Percentiles rank a stretch among this genome's conserved stretches.
Evolutionary conservation across 53 echinoderm and acorn worm species (phyloP).

Genomic region (Arbacia lixula): DNA sequence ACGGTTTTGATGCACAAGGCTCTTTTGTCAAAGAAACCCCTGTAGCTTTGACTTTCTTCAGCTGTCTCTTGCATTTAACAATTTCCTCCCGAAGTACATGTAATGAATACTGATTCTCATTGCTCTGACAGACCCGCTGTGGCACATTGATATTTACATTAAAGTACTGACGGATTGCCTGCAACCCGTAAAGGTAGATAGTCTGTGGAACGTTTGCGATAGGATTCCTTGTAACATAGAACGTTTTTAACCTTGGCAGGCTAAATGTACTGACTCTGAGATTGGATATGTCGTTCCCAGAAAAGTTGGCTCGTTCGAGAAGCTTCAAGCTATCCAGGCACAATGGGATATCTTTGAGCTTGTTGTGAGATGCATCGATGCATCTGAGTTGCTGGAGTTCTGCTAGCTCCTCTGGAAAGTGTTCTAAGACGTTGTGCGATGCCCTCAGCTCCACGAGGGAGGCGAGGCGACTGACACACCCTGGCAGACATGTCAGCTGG

Average conservation of each 20-base stretch:
- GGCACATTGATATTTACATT: conserved; percentile 47
- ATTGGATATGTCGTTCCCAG: conserved; percentile 71
- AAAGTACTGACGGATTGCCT: conserved; percentile 80
- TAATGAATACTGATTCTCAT: conserved; percentile 38
- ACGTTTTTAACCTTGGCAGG: conserved; percentile 57
- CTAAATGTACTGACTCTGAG: conserved; percentile 57
- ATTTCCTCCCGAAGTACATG: conserved; percentile 62
- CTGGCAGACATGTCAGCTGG: conserved; percentile 70
- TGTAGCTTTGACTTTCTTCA: conserved; percentile 11
- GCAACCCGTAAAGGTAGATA: conserved; percentile 87
- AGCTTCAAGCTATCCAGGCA: conserved; percentile 65
- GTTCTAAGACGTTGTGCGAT: conserved; percentile 67
- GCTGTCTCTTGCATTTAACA: not conserved
- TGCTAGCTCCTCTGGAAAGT: conserved; percentile 66
- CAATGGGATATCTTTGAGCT: conserved; percentile 65
- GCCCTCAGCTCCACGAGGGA: conserved; percentile 59
- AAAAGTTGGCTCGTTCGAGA: conserved; percentile 82
- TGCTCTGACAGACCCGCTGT: conserved; percentile 56
- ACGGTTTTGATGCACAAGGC: not conserved
- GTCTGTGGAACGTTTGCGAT: conserved; percentile 80
- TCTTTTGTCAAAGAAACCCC: not conserved
- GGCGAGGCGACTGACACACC: conserved; percentile 58
- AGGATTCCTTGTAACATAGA: conserved; percentile 80
- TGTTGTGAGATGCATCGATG: conserved; percentile 87
- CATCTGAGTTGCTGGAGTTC: conserved; percentile 57